These are phyloP conservation scores for Nicator chloris DNA, from an alignment of 2,113 vertebrate species.

Conservation along the genomic window DNA sequence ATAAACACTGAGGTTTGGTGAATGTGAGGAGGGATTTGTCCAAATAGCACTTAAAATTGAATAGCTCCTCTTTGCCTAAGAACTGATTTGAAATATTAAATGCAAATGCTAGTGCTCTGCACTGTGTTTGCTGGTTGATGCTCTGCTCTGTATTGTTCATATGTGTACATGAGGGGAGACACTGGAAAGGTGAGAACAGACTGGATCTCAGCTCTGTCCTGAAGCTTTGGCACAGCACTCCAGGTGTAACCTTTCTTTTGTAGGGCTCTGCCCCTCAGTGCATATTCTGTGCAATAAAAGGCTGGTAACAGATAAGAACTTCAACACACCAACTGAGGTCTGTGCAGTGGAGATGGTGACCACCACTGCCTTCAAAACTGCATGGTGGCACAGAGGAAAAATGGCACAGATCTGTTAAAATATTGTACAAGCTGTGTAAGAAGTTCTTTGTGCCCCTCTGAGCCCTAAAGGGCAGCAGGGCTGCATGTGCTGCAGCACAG, in stretches of 20 bases:
- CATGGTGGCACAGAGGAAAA: neutral
- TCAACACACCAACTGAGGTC: neutral
- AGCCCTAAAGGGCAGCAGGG: neutral
- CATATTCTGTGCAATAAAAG: too few species aligned
- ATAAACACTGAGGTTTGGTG: neutral
- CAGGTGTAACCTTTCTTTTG: neutral
- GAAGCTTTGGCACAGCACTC: neutral
- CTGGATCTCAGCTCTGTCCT: neutral
- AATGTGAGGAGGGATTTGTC: neutral
- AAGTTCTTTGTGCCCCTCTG: neutral
- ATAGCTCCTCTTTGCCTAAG: neutral
- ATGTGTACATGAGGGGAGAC: neutral
- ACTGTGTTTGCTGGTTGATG: neutral
- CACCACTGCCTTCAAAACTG: neutral
- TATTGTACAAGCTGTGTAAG: neutral
- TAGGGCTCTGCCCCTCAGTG: neutral
- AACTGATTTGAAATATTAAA: neutral
- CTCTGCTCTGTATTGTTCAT: neutral
- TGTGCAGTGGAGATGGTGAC: rapidly evolving
- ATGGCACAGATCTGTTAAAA: neutral
- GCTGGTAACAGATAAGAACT: neutral
- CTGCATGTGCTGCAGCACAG: neutral
- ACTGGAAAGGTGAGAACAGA: neutral
- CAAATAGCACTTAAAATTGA: neutral
- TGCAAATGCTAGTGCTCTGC: neutral